phyloP scores from a whole-genome alignment of 1,140 invertebrate species.

The Linepithema humile region DNA sequence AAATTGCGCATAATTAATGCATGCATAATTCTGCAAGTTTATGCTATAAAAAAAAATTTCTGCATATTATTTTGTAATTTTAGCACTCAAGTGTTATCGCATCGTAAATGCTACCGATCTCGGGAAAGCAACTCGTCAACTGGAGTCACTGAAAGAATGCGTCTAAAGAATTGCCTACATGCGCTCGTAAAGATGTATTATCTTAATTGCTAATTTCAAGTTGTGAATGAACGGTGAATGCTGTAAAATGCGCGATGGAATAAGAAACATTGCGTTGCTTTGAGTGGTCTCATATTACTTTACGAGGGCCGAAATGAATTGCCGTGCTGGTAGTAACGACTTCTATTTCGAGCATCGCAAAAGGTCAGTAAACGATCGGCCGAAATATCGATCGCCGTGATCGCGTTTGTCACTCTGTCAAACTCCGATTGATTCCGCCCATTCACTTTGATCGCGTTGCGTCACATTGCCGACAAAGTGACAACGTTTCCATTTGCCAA shows the following conservation, averaged over 20 bases:
- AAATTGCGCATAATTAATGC: background rate
- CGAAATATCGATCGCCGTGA: slow-evolving; percentile 53
- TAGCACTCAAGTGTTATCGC: too few relatives aligned
- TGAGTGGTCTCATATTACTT: background rate
- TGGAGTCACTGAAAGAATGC: background rate
- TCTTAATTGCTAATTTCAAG: slow-evolving; percentile 48
- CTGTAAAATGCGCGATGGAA: background rate
- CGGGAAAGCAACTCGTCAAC: background rate
- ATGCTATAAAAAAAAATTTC: too few relatives aligned
- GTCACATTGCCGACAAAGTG: slow-evolving; percentile 23
- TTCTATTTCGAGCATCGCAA: background rate
- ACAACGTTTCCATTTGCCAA: slow-evolving; percentile 58
- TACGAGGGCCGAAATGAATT: background rate
- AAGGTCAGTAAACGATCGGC: slow-evolving; percentile 48
- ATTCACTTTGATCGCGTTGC: slow-evolving; percentile 65
- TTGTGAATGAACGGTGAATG: slow-evolving; percentile 3
- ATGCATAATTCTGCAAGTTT: background rate
- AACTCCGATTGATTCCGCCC: slow-evolving; percentile 60
- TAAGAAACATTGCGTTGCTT: background rate
- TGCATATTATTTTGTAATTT: too few relatives aligned
- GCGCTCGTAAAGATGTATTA: slow-evolving; percentile 10
- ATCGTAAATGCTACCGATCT: too few relatives aligned
- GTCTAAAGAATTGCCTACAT: background rate
- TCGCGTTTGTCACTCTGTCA: slow-evolving; percentile 60
- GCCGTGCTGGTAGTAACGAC: background rate